Evolutionary conservation across 2,888 invertebrate genomes (phyloP).

Genomic region (Acrobasis suavella): DNA sequence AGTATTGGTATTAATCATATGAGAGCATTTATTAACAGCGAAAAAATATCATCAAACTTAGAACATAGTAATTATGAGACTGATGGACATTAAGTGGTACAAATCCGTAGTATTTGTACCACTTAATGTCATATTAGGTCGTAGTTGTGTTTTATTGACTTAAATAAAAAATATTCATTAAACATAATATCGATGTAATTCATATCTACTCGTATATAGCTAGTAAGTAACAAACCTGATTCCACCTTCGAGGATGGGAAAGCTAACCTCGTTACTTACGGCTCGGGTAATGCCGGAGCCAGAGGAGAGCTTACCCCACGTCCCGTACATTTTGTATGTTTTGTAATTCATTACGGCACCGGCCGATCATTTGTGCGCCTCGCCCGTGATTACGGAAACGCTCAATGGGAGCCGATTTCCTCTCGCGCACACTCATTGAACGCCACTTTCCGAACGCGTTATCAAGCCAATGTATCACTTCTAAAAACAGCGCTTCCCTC

Average conservation of each 20-base stretch:
- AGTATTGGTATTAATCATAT: no score
- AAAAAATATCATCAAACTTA: no score
- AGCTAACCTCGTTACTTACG: constrained; percentile 66
- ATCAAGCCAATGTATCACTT: constrained; percentile 55
- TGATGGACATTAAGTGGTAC: no score
- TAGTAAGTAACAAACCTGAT: no score
- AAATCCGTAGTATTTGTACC: no score
- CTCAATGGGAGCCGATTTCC: constrained; percentile 66
- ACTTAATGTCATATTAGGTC: no score
- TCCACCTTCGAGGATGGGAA: constrained; percentile 31
- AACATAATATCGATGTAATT: no score
- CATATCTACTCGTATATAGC: no score
- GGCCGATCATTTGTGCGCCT: constrained; percentile 61
- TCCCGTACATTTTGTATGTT: constrained; percentile 66
- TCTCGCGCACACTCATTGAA: constrained; percentile 57
- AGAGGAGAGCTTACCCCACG: background rate
- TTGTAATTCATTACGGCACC: constrained; percentile 67
- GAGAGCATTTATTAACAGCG: no score
- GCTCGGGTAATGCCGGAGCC: constrained; percentile 44
- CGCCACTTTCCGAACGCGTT: constrained; percentile 56
- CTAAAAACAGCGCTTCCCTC: constrained; percentile 50
- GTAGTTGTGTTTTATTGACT: no score
- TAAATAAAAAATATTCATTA: no score
- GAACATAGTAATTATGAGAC: no score
- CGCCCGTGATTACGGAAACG: constrained; percentile 63